phyloP scores from a whole-genome alignment of 2,888 invertebrate genomes.

The Heliconius sara region DNA sequence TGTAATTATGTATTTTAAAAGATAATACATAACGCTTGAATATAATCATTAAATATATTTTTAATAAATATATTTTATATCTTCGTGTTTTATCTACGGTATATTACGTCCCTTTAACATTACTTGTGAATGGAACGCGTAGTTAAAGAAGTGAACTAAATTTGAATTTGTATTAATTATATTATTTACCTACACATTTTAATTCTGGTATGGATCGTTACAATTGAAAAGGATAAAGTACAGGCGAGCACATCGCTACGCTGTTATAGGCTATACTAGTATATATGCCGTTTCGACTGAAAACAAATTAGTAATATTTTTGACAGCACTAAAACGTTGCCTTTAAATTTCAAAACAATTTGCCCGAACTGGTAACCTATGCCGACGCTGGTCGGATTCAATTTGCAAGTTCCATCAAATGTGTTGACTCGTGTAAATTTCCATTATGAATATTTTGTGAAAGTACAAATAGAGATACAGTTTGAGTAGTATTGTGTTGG shows the following conservation, averaged over 20 bases:
- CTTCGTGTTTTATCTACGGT: too few relatives aligned
- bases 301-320: background rate
- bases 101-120: too few relatives aligned
- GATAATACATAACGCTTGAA: too few relatives aligned
- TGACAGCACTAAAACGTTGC: slow-evolving; percentile 20
- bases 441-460: slow-evolving; percentile 33
- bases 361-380: slow-evolving; percentile 12
- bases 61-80: too few relatives aligned
- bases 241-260: background rate
- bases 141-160: too few relatives aligned
- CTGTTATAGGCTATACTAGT: too few relatives aligned
- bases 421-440: slow-evolving; percentile 38
- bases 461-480: slow-evolving; percentile 21
- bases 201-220: too few relatives aligned
- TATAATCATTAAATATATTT: too few relatives aligned
- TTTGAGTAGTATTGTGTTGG: slow-evolving; percentile 10
- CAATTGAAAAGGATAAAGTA: background rate
- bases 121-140: too few relatives aligned
- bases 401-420: slow-evolving; percentile 28
- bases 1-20: too few relatives aligned
- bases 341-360: slow-evolving; percentile 14
- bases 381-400: slow-evolving; percentile 28
- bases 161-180: too few relatives aligned
- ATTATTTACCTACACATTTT: too few relatives aligned
- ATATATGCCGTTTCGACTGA: background rate